Percentiles rank a stretch among this genome's conserved stretches.
These are phyloP conservation scores for Serranus cabrilla DNA, from an alignment of 2,797 vertebrate genomes.

Conservation along the genomic window DNA sequence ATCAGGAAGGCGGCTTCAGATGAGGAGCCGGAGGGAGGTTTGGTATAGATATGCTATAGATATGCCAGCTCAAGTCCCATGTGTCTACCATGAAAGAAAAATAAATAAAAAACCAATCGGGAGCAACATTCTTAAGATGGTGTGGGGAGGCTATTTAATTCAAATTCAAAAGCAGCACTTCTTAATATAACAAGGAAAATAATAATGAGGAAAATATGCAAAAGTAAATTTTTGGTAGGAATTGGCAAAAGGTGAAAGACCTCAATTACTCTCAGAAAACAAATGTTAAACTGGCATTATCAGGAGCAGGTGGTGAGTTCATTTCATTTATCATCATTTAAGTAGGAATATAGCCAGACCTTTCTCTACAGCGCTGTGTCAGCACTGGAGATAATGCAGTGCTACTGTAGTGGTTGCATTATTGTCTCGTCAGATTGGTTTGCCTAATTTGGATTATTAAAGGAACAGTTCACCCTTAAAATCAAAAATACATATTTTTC, in stretches of 20 bases:
- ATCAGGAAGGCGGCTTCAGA: slow-evolving; percentile 62
- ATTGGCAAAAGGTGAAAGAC: background rate
- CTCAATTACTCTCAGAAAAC: background rate
- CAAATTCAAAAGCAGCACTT: background rate
- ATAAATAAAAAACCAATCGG: slow-evolving; percentile 17
- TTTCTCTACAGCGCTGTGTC: too few species aligned
- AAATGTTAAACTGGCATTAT: background rate
- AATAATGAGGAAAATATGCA: background rate
- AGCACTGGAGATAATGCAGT: background rate
- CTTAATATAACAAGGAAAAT: too few species aligned
- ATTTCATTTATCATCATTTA: background rate
- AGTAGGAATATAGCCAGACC: background rate
- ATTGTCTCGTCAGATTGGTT: background rate
- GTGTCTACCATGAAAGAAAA: slow-evolving; percentile 16
- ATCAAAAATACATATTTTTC: too few species aligned
- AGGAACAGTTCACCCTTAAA: too few species aligned
- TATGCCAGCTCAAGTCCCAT: slow-evolving; percentile 20
- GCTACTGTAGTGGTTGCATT: background rate
- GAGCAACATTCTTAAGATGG: slow-evolving; percentile 1
- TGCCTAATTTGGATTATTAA: background rate
- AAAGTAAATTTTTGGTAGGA: background rate
- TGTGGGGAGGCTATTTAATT: background rate
- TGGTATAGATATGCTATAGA: slow-evolving; percentile 10
- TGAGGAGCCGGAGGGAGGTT: slow-evolving; percentile 33
- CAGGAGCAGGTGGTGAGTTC: background rate